Evolutionary conservation across 2,113 vertebrate species (phyloP).

Genomic region (Xenopus laevis): DNA sequence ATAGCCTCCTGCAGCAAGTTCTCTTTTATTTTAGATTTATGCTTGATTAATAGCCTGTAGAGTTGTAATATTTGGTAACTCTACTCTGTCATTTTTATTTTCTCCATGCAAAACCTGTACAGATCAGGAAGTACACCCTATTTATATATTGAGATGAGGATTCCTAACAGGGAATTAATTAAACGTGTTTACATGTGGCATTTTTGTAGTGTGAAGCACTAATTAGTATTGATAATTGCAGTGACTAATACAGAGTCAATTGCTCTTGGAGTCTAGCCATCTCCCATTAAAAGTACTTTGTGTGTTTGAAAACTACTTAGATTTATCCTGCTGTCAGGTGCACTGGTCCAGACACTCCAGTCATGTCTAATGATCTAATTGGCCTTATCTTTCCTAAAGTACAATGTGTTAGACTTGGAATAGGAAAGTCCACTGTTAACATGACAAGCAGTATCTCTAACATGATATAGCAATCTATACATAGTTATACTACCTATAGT

Average conservation of each 20-base stretch:
- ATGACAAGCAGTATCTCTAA: too few relatives aligned
- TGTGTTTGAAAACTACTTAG: constrained; percentile 31
- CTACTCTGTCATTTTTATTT: neutral
- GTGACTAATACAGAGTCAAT: constrained; percentile 39
- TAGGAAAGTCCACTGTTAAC: too few relatives aligned
- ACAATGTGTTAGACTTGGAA: too few relatives aligned
- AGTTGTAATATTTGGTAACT: too few relatives aligned
- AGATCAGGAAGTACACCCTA: constrained; percentile 32
- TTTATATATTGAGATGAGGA: too few relatives aligned
- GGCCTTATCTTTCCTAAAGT: too few relatives aligned
- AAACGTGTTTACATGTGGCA: constrained; percentile 43
- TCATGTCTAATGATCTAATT: too few relatives aligned
- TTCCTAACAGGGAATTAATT: constrained; percentile 45
- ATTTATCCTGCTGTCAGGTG: constrained; percentile 26
- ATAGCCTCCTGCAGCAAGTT: too few relatives aligned
- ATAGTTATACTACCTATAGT: too few relatives aligned
- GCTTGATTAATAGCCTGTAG: too few relatives aligned
- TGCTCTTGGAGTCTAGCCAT: constrained; percentile 41
- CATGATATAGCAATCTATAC: too few relatives aligned
- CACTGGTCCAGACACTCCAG: neutral
- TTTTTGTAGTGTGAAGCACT: constrained; percentile 41
- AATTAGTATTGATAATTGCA: constrained; percentile 46
- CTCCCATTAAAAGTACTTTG: constrained; percentile 35
- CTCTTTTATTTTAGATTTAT: too few relatives aligned
- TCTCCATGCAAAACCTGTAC: constrained; percentile 10